phyloP scores from a whole-genome alignment of 2,113 vertebrate species.

The Sialia sialis region DNA sequence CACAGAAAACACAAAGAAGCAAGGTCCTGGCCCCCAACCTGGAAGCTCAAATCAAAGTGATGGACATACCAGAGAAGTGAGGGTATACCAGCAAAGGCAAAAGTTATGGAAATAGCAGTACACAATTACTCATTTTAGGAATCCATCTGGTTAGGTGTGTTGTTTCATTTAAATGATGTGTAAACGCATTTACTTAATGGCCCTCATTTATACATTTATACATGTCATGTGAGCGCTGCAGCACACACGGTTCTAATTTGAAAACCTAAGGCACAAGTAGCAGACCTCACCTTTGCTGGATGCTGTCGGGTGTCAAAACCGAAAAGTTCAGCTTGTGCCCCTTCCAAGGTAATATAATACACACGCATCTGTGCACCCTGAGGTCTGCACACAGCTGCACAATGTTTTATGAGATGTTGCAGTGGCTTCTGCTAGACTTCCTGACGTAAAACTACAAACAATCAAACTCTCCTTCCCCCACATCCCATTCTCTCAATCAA shows the following conservation, averaged over 20 bases:
- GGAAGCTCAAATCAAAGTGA: conserved; percentile 12
- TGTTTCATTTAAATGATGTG: conserved; percentile 63
- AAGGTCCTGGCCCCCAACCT: not conserved
- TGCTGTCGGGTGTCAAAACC: conserved; percentile 55
- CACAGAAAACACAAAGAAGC: not conserved
- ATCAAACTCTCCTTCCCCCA: conserved; percentile 39
- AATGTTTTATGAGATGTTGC: conserved; percentile 68
- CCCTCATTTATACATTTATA: conserved; percentile 49
- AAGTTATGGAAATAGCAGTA: conserved; percentile 43
- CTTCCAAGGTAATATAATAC: conserved; percentile 65
- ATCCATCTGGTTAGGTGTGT: conserved; percentile 56
- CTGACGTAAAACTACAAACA: conserved; percentile 65
- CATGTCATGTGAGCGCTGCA: conserved; percentile 53
- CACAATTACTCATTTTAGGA: conserved; percentile 37
- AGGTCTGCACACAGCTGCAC: conserved; percentile 66
- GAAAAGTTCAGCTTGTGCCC: conserved; percentile 61
- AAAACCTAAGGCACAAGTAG: conserved; percentile 58
- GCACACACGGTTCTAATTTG: conserved; percentile 63
- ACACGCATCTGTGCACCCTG: conserved; percentile 56
- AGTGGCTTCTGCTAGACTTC: conserved; percentile 65
- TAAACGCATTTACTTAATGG: conserved; percentile 60
- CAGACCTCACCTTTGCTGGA: conserved; percentile 68
- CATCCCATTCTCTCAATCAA: not conserved
- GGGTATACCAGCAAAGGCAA: not conserved
- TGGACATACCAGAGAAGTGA: conserved; percentile 19